phyloP scores from a whole-genome alignment of 2,888 invertebrate species.

The Hetaerina titia region DNA sequence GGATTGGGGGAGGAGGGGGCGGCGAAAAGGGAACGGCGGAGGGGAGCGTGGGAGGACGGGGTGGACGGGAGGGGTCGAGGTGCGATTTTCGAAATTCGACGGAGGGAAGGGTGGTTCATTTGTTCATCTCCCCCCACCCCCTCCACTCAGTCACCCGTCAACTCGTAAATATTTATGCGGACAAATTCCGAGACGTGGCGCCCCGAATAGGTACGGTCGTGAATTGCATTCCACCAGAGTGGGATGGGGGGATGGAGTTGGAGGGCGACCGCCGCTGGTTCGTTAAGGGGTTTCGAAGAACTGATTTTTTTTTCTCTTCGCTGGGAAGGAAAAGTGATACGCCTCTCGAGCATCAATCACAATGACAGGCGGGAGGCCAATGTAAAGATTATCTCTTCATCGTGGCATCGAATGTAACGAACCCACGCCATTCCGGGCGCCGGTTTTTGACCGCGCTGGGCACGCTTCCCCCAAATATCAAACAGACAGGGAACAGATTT shows the following conservation, averaged over 20 bases:
- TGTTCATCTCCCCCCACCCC: neutral
- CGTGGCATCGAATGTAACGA: neutral
- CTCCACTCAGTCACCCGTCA: neutral
- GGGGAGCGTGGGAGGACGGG: neutral
- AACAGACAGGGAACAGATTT: neutral
- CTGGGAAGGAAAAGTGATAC: neutral
- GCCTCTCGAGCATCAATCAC: conserved; percentile 12
- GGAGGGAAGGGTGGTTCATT: neutral
- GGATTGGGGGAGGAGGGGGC: neutral
- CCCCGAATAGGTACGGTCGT: neutral
- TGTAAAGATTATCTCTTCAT: conserved; percentile 16
- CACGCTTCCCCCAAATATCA: neutral
- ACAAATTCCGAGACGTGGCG: conserved; percentile 2
- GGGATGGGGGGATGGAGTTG: neutral
- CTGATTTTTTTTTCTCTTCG: neutral
- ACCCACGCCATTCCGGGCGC: neutral
- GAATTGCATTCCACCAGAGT: neutral
- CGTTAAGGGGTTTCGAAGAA: neutral
- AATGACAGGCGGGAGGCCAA: neutral
- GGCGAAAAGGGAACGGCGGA: neutral
- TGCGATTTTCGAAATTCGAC: too few species aligned
- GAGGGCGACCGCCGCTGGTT: neutral
- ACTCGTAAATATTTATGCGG: conserved; percentile 23
- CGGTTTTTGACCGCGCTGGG: neutral
- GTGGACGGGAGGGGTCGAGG: neutral